Conservation (phyloP, 2,797 vertebrate genomes). For the Eleutherodactylus coqui region DNA sequence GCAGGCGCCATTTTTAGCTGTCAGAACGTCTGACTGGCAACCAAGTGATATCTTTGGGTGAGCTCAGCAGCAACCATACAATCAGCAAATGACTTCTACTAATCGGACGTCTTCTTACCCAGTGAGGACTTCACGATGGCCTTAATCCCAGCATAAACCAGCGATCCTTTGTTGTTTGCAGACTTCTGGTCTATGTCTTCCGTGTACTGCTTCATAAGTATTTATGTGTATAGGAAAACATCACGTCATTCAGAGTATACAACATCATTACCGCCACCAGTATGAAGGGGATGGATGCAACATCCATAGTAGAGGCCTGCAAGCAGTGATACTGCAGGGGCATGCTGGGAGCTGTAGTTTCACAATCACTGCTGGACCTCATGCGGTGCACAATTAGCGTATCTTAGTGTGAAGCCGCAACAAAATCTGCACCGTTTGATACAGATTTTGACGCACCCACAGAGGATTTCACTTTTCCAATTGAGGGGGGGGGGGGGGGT, state of each 20-base stretch:
- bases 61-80: not conserved
- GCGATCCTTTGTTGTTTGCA: slow-evolving; percentile 88
- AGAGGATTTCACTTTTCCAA: no score
- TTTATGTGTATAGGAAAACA: slow-evolving; percentile 86
- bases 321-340: not conserved
- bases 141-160: slow-evolving; percentile 97
- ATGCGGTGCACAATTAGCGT: no score
- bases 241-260: slow-evolving; percentile 5
- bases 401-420: no score
- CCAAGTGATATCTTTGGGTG: not conserved
- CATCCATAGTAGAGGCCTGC: not conserved
- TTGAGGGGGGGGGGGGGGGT: no score
- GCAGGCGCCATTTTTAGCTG: not conserved
- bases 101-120: slow-evolving; percentile 79
- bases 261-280: not conserved
- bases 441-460: no score
- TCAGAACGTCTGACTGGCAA: not conserved
- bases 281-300: no score
- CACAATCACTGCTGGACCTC: no score
- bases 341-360: no score
- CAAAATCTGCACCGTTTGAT: no score
- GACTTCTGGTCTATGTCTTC: slow-evolving; percentile 93
- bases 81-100: not conserved
- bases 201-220: slow-evolving; percentile 98
- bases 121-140: slow-evolving; percentile 92